phyloP scores from a whole-genome alignment of 2,113 vertebrate species.

The Lipotes vexillifer region DNA sequence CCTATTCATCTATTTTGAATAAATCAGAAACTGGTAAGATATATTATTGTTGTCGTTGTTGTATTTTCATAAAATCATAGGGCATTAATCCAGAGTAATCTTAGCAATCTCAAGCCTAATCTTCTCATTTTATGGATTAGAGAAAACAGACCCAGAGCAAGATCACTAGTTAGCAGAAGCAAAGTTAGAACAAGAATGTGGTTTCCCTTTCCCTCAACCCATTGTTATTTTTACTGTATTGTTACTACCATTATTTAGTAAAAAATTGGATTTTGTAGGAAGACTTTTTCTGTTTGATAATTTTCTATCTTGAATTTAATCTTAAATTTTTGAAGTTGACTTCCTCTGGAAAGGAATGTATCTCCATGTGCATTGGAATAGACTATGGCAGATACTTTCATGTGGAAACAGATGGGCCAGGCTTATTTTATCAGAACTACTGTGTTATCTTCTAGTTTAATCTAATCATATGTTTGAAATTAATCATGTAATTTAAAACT shows the following conservation, averaged over 20 bases:
- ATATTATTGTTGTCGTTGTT: slow-evolving; percentile 15
- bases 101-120: background rate
- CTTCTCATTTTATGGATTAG: background rate
- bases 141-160: slow-evolving; percentile 26
- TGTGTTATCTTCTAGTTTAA: background rate
- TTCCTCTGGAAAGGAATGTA: background rate
- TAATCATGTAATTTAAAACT: background rate
- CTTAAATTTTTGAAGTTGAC: background rate
- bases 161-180: background rate
- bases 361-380: background rate
- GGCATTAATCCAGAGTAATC: background rate
- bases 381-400: background rate
- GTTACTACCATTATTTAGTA: background rate
- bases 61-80: slow-evolving; percentile 17
- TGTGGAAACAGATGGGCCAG: background rate
- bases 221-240: background rate
- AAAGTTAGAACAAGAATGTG: background rate
- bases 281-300: background rate
- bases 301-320: slow-evolving; percentile 7
- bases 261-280: slow-evolving; percentile 4
- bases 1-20: slow-evolving; percentile 95
- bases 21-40: slow-evolving; percentile 96
- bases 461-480: background rate
- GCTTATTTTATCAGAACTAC: slow-evolving; percentile 4
- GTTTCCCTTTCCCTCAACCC: background rate